Base-by-base conservation (phyloP, 2,113 vertebrate species). In the Drymodes brunneopygia region DNA sequence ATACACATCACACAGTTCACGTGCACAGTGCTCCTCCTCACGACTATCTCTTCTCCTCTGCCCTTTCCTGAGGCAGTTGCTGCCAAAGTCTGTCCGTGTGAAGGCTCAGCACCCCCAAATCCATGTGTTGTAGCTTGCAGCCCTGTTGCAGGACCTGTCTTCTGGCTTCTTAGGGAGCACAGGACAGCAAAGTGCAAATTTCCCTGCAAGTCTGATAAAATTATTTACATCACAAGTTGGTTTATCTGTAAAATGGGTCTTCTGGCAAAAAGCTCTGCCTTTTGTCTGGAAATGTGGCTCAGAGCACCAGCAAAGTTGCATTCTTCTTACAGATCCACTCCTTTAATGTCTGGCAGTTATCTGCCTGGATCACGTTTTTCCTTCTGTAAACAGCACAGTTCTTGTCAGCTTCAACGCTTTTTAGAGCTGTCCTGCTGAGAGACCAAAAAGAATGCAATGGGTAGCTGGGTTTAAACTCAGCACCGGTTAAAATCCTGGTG, bases 251-350 rank as follows among this genome's bases (percentile, higher is more conserved):
- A 54, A 79, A 85, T 15, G 27, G 10, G 10, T 90, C 33, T 60
- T 54, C 40, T 44, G 79, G 42, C 44, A 66, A 45, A 38, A 71
- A 73, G 7, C 15, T 50, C 50, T 70, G 15, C 51, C 65, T 67
- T 44, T 47, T 29, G 9, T 29, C 42, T 31, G 82, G 36, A 50
- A 73, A 3, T 27, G 51, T 23, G 35, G 8, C 53, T 96, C 86
- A 96, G 79, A 83, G n/a, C 53, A 18, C 31, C 66, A 96, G 72
- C 31, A 88, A 75, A 44, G 93, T 94, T 48, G 96, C 93, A 0
- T 95, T 88, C 80, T 94, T 96, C 88, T 96, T 96, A 44, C 94
- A 96, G 71, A 96, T 95, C 94, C 93, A 96, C 86, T 95, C 58
- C 53, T 95, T 95, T 11, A 80, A 75, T 1, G 88, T 95, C 62